Evolutionary conservation across 2,888 invertebrate genomes (phyloP), one percentile per base, ranked within the genome.

Genomic region (Sceliomorpha sp.): DNA sequence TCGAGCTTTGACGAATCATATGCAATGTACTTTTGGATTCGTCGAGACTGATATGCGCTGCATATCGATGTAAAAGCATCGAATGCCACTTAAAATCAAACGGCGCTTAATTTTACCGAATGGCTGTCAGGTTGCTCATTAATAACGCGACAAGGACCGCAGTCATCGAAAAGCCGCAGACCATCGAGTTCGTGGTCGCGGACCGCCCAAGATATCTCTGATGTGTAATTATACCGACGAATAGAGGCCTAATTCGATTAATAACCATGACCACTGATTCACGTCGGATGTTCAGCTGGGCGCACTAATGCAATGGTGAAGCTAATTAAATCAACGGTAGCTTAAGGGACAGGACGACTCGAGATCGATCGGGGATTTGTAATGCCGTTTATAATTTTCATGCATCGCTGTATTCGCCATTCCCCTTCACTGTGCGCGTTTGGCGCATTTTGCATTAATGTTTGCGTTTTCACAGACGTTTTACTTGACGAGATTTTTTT

Each of bases 221-320:
- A 74, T 77, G 73, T 69, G 64, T 72, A 76, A 78, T 82, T 83
- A 79, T 78, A 75, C 73, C 70, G 67, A 71, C 75, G 82, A 82
- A 84, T 82, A 79, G 82, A 80, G 76, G 74, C 75, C 70, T 73
- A 76, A 83, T 78, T 78, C 72, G 75, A 82, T 81, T 82, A 83
- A 82, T 82, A 82, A 81, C 76, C 77, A 73, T 63, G 75, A 71
- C 69, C 63, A 59, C 59, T 59, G 67, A 63, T 63, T 55, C 63
- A 59, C 50, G 58, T 70, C 63, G 48, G 59, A 67, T 48, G 55
- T 47, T 66, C 67, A 48, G 64, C 47, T 51, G 37, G 50, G 31
- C 27, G 34, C 47, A 45, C 32, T 40, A 58, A 39, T 40, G 60
- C 51, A 60, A 51, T 39, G 26, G 60, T 29, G 51, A 17, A 60